Evolutionary conservation across 1,140 invertebrate genomes (phyloP).

Genomic region (Orchesella cincta): DNA sequence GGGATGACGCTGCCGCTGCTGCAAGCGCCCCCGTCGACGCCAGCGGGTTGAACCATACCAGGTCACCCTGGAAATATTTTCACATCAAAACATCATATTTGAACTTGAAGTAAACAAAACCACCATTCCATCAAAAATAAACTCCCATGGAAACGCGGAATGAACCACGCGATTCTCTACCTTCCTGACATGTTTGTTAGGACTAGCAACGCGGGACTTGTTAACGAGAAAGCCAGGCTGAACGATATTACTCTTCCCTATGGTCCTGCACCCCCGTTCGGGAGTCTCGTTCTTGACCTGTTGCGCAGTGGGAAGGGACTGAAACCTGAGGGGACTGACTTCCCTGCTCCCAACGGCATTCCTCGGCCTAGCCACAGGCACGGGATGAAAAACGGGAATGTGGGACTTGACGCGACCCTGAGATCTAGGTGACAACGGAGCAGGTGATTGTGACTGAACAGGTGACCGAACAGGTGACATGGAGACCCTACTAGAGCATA

Average conservation of each 20-base stretch:
- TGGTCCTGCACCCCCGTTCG: no score
- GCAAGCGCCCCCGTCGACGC: background rate
- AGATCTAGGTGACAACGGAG: no score
- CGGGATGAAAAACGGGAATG: no score
- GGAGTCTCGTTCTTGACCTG: no score
- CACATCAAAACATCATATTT: background rate
- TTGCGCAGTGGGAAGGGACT: no score
- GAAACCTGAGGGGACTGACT: no score
- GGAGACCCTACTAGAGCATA: no score
- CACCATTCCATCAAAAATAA: background rate
- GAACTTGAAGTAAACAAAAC: background rate
- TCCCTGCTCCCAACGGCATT: no score
- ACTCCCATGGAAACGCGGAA: background rate
- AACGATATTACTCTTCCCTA: background rate
- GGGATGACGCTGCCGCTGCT: background rate
- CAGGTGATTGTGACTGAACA: no score
- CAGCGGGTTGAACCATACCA: slow-evolving; percentile 8
- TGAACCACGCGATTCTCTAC: background rate
- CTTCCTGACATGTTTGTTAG: background rate
- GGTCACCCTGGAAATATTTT: slow-evolving; percentile 5
- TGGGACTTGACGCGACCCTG: no score
- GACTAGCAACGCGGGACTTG: background rate
- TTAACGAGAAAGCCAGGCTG: background rate
- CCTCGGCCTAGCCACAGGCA: no score
- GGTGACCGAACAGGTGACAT: no score